A percentile compares a stretch with the other conserved stretches of the same genome.
Evolutionary conservation across 2,113 vertebrate genomes (phyloP).

Genomic region (Corythornis cristatus): DNA sequence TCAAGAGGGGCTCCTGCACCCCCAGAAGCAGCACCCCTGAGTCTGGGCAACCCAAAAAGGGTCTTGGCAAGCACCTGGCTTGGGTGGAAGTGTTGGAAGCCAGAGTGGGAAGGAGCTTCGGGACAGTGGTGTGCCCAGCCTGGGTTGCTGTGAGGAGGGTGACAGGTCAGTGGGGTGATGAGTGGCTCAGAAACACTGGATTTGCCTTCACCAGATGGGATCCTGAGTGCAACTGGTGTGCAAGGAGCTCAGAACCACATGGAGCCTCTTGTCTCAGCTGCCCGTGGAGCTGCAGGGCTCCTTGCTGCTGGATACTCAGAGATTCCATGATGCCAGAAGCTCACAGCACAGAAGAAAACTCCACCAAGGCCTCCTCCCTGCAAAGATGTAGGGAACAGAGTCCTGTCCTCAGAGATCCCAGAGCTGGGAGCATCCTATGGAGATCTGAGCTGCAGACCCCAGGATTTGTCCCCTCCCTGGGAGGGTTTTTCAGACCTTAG

Average conservation of each 20-base stretch:
- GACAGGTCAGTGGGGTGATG: neutral
- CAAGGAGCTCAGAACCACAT: neutral
- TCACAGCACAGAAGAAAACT: accelerated
- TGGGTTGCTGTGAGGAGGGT: neutral
- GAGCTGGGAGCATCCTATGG: neutral
- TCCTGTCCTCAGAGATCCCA: neutral
- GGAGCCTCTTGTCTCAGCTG: neutral
- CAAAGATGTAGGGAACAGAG: neutral
- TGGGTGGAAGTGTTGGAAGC: neutral
- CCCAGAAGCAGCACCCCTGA: neutral
- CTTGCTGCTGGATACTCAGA: neutral
- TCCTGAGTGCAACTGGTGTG: neutral
- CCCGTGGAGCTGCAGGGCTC: neutral
- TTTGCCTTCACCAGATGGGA: neutral
- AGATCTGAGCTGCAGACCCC: neutral
- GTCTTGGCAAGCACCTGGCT: neutral
- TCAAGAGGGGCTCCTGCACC: neutral
- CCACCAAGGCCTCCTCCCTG: neutral
- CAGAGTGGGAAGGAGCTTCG: neutral
- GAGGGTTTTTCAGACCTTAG: neutral
- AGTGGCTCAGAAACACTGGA: neutral
- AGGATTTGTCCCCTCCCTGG: neutral
- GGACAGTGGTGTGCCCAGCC: accelerated
- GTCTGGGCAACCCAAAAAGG: neutral
- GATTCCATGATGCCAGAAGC: neutral